phyloP scores from a whole-genome alignment of 2,888 invertebrate species.

The Charanyca ferruginea region DNA sequence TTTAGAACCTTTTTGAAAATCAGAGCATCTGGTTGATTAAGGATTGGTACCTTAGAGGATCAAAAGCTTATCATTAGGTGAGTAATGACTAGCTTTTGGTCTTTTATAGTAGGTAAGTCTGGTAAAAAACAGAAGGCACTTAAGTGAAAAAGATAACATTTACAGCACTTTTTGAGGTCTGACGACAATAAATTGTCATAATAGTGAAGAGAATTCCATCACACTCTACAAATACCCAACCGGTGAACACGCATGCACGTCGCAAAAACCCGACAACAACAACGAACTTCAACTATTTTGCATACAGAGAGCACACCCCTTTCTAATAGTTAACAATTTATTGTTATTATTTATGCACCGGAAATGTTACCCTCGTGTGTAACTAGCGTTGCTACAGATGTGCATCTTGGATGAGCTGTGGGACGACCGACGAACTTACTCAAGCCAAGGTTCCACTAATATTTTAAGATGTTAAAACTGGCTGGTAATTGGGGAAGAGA shows the following conservation, averaged over 20 bases:
- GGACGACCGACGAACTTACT: conserved; percentile 62
- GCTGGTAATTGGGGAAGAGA: conserved; percentile 9
- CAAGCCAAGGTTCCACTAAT: conserved; percentile 39
- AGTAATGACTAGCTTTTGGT: too few relatives aligned
- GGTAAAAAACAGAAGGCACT: too few relatives aligned
- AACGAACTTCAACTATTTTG: conserved; percentile 76
- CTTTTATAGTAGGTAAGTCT: too few relatives aligned
- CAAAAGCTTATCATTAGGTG: too few relatives aligned
- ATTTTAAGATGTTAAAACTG: conserved; percentile 47
- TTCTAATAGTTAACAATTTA: conserved; percentile 73
- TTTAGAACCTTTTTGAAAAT: too few relatives aligned
- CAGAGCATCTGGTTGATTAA: too few relatives aligned
- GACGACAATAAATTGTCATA: not conserved
- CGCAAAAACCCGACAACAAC: conserved; percentile 53
- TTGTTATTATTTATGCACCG: conserved; percentile 81
- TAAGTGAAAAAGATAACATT: not conserved
- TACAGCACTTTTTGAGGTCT: too few relatives aligned
- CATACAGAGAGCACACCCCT: conserved; percentile 78
- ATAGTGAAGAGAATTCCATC: not conserved
- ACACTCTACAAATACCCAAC: not conserved
- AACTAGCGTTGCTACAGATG: conserved; percentile 65
- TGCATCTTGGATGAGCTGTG: conserved; percentile 63
- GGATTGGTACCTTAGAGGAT: too few relatives aligned
- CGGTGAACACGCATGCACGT: conserved; percentile 24
- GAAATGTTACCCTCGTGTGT: conserved; percentile 71